Evolutionary conservation across 2,113 vertebrate genomes (phyloP).

Genomic region (Colius striatus): DNA sequence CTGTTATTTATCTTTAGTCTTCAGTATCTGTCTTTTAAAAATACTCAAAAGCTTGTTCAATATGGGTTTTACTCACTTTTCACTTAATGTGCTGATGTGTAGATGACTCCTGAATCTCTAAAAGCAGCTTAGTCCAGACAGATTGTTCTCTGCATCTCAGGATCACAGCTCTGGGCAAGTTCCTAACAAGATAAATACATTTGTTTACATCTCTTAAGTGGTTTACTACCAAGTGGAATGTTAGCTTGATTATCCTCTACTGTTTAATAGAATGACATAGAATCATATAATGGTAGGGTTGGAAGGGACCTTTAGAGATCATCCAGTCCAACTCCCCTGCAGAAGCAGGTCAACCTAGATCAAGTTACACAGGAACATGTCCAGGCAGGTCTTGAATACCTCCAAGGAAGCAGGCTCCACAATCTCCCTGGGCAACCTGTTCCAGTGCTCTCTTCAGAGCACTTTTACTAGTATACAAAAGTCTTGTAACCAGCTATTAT

Average conservation of each 20-base stretch:
- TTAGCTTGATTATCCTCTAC: background rate
- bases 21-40: conserved; percentile 23
- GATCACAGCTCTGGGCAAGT: conserved; percentile 20
- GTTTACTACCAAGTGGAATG: conserved; percentile 7
- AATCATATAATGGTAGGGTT: too few species aligned
- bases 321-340: too few species aligned
- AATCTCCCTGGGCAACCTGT: too few species aligned
- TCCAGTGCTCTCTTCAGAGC: background rate
- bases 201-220: conserved; percentile 42
- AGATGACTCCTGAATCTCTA: conserved; percentile 6
- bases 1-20: conserved; percentile 14
- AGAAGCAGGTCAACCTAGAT: too few species aligned
- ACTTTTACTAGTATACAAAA: background rate
- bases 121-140: conserved; percentile 1
- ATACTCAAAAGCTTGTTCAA: background rate
- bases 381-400: too few species aligned
- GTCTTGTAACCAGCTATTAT: background rate
- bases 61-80: background rate
- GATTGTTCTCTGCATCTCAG: conserved; percentile 24
- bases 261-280: background rate
- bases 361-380: too few species aligned
- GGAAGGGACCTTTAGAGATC: too few species aligned
- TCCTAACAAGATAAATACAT: conserved; percentile 41
- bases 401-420: too few species aligned
- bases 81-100: background rate